Percentiles rank a stretch among this genome's conserved stretches.
phyloP scores from a whole-genome alignment of 2,888 invertebrate species.

The Cyclophora albipunctata region DNA sequence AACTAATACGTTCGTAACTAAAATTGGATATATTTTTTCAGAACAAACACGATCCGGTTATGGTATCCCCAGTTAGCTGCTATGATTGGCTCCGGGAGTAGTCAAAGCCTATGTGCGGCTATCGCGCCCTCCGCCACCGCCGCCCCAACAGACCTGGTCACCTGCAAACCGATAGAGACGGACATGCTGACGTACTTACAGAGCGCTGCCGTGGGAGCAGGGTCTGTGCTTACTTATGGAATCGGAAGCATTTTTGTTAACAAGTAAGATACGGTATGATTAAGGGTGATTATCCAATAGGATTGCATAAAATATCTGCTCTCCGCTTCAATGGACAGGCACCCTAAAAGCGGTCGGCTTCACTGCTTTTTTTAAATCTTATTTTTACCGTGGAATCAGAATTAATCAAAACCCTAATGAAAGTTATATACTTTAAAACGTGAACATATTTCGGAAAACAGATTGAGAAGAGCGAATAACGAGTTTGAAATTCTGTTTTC shows the following conservation, averaged over 20 bases:
- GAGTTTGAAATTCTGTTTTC: no score
- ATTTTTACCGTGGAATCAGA: no score
- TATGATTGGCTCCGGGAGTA: constrained; percentile 65
- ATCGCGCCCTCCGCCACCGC: constrained; percentile 34
- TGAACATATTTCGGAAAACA: no score
- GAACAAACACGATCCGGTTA: constrained; percentile 86
- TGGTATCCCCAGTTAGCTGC: constrained; percentile 92
- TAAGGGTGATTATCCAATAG: no score
- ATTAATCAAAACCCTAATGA: no score
- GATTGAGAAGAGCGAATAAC: no score
- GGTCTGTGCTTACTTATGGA: constrained; percentile 78
- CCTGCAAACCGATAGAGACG: constrained; percentile 58
- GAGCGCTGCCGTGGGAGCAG: constrained; percentile 79
- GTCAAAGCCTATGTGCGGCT: constrained; percentile 49
- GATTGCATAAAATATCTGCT: no score
- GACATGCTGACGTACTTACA: constrained; percentile 80
- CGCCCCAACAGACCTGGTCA: constrained; percentile 11
- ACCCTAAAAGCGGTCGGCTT: no score
- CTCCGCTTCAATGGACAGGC: no score
- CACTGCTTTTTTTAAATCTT: no score
- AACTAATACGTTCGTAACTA: no score
- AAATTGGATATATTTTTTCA: constrained; percentile 36
- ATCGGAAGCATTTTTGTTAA: constrained; percentile 67
- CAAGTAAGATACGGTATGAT: constrained; percentile 27
- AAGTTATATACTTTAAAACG: no score